Evolutionary conservation across 2,113 vertebrate species (phyloP), one percentile per base, ranked within the genome.

Genomic region (Proterorhinus semilunaris): DNA sequence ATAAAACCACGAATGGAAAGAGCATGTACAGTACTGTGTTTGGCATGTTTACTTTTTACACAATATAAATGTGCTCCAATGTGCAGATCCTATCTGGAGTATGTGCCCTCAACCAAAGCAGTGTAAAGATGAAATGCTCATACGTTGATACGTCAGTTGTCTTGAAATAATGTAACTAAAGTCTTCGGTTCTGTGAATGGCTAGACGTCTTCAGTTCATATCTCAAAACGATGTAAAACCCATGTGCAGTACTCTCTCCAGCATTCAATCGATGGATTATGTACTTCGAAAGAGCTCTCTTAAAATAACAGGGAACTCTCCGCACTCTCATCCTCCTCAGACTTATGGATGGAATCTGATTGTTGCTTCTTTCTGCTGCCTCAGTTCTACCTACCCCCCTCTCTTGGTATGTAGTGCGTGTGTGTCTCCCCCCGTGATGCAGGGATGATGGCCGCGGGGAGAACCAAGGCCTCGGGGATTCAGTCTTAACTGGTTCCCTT

Each of bases 241-340:
- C 53, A 21, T 21, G 53, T 88, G 86, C 75, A 76, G 71, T 69
- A 65, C 2, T 46, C 81, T 71, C 61, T 71, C 82, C 53, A 16
- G 44, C 6, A 44, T n/a, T 5, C 71, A 74, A 69, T 79, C 79
- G 71, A 71, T 79, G 82, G 76, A 69, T 79, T 70, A 87, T 75
- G 74, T 85, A 76, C 80, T 71, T 76, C 65, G 8, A 51, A 53
- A 89, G 83, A 73, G 75, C 71, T 78, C 72, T 75, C 65, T 79
- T 76, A 27, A 8, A 69, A 68, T 75, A 81, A 79, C 57, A 21
- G 78, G 76, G 65, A 16, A 61, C 57, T 55, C 66, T 79, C 74
- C 82, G n/a, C 44, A 59, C 70, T 67, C 57, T 73, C 66, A 69
- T 82, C 64, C 57, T 73, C 36, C 52, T 13, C 65, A 76, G 74